These are phyloP conservation scores for Lithodes maja DNA, from an alignment of 2,888 invertebrate species.

Conservation along the genomic window DNA sequence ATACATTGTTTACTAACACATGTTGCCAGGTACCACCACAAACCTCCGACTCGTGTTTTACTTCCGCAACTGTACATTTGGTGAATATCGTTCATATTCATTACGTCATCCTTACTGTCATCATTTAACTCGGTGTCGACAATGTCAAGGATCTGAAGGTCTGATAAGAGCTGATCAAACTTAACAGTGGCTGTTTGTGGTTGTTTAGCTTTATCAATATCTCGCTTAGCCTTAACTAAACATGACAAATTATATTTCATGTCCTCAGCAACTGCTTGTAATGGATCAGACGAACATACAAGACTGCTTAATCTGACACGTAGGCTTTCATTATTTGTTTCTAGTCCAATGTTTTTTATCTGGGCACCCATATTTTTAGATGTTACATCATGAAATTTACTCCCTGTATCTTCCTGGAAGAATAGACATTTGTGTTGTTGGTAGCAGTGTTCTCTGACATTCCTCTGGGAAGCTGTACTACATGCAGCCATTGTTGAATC, in stretches of 20 bases:
- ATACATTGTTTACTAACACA: too few relatives aligned
- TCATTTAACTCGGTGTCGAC: slow-evolving; percentile 26
- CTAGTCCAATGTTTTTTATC: background rate
- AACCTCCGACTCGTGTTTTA: too few relatives aligned
- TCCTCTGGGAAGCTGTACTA: too few relatives aligned
- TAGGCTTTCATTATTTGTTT: background rate
- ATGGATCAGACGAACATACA: slow-evolving; percentile 10
- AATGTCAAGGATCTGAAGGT: slow-evolving; percentile 9
- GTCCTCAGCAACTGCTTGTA: slow-evolving; percentile 33
- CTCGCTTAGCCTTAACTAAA: background rate
- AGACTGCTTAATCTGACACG: slow-evolving; percentile 7
- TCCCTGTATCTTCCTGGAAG: background rate
- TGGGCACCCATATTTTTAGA: background rate
- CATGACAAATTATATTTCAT: slow-evolving; percentile 6
- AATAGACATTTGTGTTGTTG: background rate
- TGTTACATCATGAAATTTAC: background rate
- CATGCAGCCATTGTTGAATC: too few relatives aligned
- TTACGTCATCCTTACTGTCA: slow-evolving; percentile 10
- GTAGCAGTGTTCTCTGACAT: too few relatives aligned
- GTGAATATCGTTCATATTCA: slow-evolving; percentile 24
- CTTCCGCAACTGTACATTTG: background rate
- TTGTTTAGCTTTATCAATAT: slow-evolving; percentile 11
- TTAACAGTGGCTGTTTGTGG: slow-evolving; percentile 19
- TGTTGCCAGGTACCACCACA: too few relatives aligned
- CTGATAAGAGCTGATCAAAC: slow-evolving; percentile 20